Conservation (phyloP, 2,113 vertebrate genomes). For the Genyomyrus donnyi region DNA sequence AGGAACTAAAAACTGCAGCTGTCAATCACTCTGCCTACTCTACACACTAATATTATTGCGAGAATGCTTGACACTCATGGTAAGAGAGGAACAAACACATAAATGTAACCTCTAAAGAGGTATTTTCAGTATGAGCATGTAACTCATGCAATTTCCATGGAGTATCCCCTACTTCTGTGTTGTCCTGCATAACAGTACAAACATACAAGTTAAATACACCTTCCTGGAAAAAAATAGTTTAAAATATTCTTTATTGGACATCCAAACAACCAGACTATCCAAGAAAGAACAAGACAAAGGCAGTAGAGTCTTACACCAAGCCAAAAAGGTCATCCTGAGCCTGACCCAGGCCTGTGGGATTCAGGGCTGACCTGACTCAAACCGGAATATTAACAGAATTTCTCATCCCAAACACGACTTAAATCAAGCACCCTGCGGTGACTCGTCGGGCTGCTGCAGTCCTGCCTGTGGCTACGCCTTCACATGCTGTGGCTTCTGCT, state of each 20-base stretch:
- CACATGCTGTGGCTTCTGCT: no score
- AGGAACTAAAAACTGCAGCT: slow-evolving; percentile 25
- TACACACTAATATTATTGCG: slow-evolving; percentile 40
- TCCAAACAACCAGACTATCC: neutral
- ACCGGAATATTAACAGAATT: no score
- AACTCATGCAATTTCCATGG: neutral
- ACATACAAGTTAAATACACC: neutral
- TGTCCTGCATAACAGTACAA: neutral
- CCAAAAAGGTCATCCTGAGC: no score
- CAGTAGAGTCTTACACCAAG: no score
- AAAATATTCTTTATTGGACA: neutral
- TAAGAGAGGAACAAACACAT: slow-evolving; percentile 44
- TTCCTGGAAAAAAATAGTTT: neutral
- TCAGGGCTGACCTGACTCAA: no score
- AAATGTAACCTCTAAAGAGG: slow-evolving; percentile 28
- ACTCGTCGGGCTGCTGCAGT: no score
- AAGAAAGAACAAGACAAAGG: no score
- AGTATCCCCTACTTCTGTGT: neutral
- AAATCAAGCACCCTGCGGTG: no score
- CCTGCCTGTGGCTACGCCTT: no score
- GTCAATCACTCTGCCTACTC: slow-evolving; percentile 24
- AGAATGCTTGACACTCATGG: slow-evolving; percentile 48
- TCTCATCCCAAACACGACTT: no score
- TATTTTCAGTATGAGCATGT: slow-evolving; percentile 35
- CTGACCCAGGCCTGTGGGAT: no score